Percentiles rank a stretch among this genome's conserved stretches.
Evolutionary conservation across 2,888 invertebrate species (phyloP).

Genomic region (Gerris lacustris): DNA sequence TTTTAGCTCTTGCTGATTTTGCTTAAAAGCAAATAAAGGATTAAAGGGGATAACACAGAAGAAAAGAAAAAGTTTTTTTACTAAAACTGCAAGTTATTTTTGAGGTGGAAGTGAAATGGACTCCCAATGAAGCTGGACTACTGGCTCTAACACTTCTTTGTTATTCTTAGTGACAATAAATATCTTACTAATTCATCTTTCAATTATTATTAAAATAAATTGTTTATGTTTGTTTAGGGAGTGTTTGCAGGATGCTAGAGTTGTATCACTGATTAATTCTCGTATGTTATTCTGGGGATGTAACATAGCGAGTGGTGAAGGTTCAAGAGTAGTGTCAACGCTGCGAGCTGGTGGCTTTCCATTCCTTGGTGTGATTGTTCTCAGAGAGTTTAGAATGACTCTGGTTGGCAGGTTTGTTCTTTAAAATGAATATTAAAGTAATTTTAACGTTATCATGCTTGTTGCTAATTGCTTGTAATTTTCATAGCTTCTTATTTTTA

Average conservation of each 20-base stretch:
- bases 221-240: conserved; percentile 40
- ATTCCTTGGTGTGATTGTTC: conserved; percentile 76
- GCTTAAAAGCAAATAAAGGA: no score
- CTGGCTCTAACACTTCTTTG: no score
- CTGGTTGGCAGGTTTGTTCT: conserved; percentile 53
- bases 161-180: no score
- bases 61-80: no score
- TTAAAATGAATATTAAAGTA: conserved; percentile 3
- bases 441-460: neutral
- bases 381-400: conserved; percentile 85
- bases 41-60: no score
- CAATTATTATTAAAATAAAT: no score
- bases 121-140: no score
- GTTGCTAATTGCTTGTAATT: conserved; percentile 7
- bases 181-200: no score
- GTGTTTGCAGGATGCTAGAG: conserved; percentile 56
- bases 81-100: no score
- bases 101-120: no score
- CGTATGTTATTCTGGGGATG: conserved; percentile 90
- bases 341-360: conserved; percentile 73
- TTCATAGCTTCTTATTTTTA: conserved; percentile 8
- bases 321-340: conserved; percentile 81
- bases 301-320: conserved; percentile 75
- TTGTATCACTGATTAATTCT: conserved; percentile 64
- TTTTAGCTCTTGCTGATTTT: no score